Conservation (phyloP, 2,888 invertebrate genomes). For the Tineola bisselliella region DNA sequence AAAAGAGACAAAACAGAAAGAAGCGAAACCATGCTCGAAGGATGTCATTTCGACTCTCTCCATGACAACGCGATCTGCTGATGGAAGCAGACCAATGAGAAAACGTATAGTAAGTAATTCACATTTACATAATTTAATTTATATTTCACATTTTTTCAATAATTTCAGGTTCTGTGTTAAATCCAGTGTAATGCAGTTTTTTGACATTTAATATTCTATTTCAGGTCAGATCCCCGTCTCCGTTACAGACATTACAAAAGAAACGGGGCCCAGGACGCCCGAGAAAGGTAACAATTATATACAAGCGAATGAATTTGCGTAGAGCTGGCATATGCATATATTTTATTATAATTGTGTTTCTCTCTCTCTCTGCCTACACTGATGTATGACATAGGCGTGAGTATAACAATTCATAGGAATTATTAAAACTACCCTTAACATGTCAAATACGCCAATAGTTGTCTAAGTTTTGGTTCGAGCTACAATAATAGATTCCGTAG, state of each 20-base stretch:
- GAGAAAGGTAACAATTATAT: slow-evolving; percentile 45
- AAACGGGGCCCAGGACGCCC: slow-evolving; percentile 55
- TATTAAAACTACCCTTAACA: no score
- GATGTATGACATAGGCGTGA: neutral
- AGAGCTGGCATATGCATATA: no score
- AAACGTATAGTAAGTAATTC: slow-evolving; percentile 38
- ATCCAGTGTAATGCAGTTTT: no score
- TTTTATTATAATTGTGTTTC: no score
- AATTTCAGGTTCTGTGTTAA: no score
- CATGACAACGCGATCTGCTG: slow-evolving; percentile 55
- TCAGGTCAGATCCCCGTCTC: slow-evolving; percentile 41
- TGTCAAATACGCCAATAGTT: no score
- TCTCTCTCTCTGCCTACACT: neutral
- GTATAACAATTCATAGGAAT: neutral
- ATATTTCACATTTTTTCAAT: no score
- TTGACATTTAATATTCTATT: neutral
- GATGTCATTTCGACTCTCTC: slow-evolving; percentile 35
- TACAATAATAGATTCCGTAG: no score
- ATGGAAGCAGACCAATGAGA: slow-evolving; percentile 48
- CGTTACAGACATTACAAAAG: slow-evolving; percentile 39
- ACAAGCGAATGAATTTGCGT: no score
- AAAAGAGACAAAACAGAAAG: slow-evolving; percentile 33
- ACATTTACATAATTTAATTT: no score
- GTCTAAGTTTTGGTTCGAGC: no score
- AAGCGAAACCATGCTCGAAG: slow-evolving; percentile 10